Evolutionary conservation across 2,888 invertebrate genomes (phyloP).

Genomic region (Ormyrus rosae): DNA sequence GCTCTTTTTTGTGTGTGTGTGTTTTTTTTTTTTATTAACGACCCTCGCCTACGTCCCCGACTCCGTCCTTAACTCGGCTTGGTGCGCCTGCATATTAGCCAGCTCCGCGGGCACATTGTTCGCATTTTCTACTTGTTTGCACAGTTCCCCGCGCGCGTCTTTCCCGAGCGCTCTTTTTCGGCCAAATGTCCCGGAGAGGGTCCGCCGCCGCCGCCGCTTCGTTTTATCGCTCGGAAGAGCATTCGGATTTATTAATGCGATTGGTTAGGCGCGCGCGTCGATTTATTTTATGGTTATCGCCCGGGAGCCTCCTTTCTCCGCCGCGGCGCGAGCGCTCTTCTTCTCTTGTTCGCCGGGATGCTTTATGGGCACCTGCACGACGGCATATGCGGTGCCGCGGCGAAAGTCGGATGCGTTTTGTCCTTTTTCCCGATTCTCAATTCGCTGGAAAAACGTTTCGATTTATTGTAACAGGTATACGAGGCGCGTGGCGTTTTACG

Average conservation of each 20-base stretch:
- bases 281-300: constrained; percentile 67
- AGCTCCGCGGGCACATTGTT: constrained; percentile 74
- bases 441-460: no score
- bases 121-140: constrained; percentile 75
- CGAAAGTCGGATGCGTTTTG: no score
- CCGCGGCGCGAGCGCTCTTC: neutral
- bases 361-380: constrained; percentile 49
- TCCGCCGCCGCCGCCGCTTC: constrained; percentile 57
- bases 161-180: constrained; percentile 52
- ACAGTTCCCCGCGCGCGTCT: constrained; percentile 71
- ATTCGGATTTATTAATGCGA: constrained; percentile 71
- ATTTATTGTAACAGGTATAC: no score
- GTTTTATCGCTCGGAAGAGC: constrained; percentile 73
- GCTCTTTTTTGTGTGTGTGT: neutral
- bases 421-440: no score
- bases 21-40: constrained; percentile 12
- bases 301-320: constrained; percentile 4
- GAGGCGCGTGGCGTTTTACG: no score
- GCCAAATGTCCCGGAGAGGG: constrained; percentile 41
- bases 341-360: constrained; percentile 3
- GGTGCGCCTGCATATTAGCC: constrained; percentile 66
- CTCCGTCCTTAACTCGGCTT: constrained; percentile 35
- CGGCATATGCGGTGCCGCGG: constrained; percentile 45
- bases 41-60: constrained; percentile 36
- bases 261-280: constrained; percentile 65